Percentiles rank a stretch among this genome's conserved stretches.
These are phyloP conservation scores for Labia minor DNA, from an alignment of 2,888 invertebrate species.

Conservation along the genomic window DNA sequence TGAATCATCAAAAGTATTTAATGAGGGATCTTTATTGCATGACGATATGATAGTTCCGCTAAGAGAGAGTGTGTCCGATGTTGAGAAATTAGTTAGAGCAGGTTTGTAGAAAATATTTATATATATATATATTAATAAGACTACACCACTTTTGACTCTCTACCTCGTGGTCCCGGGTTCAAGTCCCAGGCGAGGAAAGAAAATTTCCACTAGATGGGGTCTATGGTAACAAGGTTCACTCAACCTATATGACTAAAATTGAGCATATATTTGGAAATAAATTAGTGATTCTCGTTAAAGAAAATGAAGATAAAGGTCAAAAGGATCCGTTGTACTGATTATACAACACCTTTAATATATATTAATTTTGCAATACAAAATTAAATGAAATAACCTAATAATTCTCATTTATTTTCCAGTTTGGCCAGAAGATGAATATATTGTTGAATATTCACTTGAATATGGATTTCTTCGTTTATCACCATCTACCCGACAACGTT, in stretches of 20 bases:
- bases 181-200: neutral
- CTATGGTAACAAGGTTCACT: too few relatives aligned
- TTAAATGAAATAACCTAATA: too few relatives aligned
- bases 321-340: too few relatives aligned
- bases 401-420: conserved; percentile 33
- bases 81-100: conserved; percentile 47
- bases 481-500: conserved; percentile 68
- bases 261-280: too few relatives aligned
- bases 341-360: too few relatives aligned
- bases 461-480: conserved; percentile 91
- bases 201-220: neutral
- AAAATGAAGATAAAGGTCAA: too few relatives aligned
- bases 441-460: conserved; percentile 94
- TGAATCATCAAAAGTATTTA: neutral
- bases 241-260: too few relatives aligned
- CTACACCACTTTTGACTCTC: too few relatives aligned
- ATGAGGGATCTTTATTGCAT: conserved; percentile 16
- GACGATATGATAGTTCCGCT: conserved; percentile 31
- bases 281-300: too few relatives aligned
- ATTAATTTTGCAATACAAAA: too few relatives aligned
- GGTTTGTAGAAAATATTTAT: conserved; percentile 36
- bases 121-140: too few relatives aligned
- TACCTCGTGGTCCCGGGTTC: too few relatives aligned
- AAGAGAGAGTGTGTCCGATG: conserved; percentile 42
- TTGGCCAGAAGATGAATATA: conserved; percentile 81